phyloP scores from a whole-genome alignment of 2,888 invertebrate species.

The Ptilodon capucinus region DNA sequence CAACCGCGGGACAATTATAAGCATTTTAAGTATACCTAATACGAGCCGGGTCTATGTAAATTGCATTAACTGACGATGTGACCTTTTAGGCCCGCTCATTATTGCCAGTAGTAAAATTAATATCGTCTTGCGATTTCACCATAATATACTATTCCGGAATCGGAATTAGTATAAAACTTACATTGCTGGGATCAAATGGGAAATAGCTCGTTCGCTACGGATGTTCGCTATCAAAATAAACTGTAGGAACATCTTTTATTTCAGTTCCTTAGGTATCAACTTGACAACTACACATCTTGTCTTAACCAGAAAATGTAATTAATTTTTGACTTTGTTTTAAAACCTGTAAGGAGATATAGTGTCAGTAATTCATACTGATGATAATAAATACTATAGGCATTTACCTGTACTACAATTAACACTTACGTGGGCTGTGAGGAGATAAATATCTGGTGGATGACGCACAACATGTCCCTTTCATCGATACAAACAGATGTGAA shows the following conservation, averaged over 20 bases:
- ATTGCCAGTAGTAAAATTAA: slow-evolving; percentile 30
- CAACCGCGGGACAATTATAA: background rate
- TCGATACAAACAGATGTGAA: background rate
- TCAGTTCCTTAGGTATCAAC: too few species aligned
- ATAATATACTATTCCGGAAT: slow-evolving; percentile 19
- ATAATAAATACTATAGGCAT: too few species aligned
- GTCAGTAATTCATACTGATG: too few species aligned
- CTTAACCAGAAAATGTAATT: too few species aligned
- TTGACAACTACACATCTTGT: too few species aligned
- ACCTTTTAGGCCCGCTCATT: slow-evolving; percentile 33
- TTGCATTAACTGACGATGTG: slow-evolving; percentile 28
- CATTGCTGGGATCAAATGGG: background rate
- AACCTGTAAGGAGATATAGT: too few species aligned
- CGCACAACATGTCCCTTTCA: background rate
- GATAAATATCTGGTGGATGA: background rate
- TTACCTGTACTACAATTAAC: too few species aligned
- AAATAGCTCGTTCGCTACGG: background rate
- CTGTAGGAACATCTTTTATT: too few species aligned
- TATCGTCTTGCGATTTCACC: slow-evolving; percentile 24
- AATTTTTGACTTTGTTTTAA: too few species aligned
- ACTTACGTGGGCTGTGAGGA: too few species aligned
- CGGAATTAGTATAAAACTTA: slow-evolving; percentile 10
- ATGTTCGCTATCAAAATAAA: background rate
- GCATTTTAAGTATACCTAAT: background rate
- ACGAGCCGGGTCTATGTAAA: slow-evolving; percentile 22